Evolutionary conservation across 2,797 vertebrate species (phyloP), one percentile per base, ranked within the genome.

Genomic region (Hydrophis major): DNA sequence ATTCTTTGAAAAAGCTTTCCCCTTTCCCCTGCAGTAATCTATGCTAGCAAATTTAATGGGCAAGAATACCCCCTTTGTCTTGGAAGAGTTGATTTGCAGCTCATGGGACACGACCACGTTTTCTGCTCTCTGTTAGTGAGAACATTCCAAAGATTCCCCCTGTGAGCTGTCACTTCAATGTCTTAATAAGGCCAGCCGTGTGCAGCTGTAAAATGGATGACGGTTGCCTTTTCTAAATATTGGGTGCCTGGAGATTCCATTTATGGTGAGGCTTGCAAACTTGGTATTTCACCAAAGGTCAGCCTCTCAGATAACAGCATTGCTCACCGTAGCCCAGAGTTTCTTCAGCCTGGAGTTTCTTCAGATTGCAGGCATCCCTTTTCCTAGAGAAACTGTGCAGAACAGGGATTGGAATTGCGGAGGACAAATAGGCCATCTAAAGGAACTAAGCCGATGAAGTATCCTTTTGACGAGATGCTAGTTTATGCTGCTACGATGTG

Each of bases 241-340:
- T 94, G 7, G 93, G 69, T 89, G 90, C 94, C 92, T 95, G 94
- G 14, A 63, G 92, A 93, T 94, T 94, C 95, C 96, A 96, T 96
- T 95, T 97, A 95, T 94, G 96, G 94, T 92, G n/a, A 96, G 96
- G 94, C 94, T 90, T 93, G 93, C 91, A 42, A 94, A 91, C 94
- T 91, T 92, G 96, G 94, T 97, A 93, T 97, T 97, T 95, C 96
- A 94, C 91, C 95, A 94, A 96, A 95, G 91, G 95, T 95, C 92
- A 95, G 93, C 0, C 3, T 56, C 87, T 78, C 0, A 63, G 95
- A 92, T 90, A 94, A 94, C 25, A 87, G 90, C 90, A 86, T 93
- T 94, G 94, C 94, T 95, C 90, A 47, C 78, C 92, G 91, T 86
- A 92, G 92, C 18, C 86, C 11, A 0, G 32, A 8, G 20, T 59